Evolutionary conservation across 2,888 invertebrate species (phyloP), one percentile per base, ranked within the genome.

Genomic region (Agrotis ipsilon): DNA sequence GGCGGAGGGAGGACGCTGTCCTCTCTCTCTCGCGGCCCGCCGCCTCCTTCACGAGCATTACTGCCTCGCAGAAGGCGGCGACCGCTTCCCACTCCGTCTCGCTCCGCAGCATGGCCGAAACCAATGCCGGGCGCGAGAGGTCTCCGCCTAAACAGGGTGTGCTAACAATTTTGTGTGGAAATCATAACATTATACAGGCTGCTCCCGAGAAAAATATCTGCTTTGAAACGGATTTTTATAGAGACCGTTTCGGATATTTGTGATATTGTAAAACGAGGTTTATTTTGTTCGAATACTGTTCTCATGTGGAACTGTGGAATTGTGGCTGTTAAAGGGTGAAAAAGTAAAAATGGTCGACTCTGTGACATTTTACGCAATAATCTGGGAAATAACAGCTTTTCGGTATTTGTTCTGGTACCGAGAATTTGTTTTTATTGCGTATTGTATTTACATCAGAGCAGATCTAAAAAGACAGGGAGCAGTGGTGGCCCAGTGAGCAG

Each of bases 201-300:
- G 55, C 48, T 68, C 14, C 55, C 48, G 69, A 68, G 59, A 71
- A 71, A 82, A 77, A 65, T 80, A 81, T 77, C 74, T 70, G 67
- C 65, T 82, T 64, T 70, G 64, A 55, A 72, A 62, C 27, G 11
- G 57, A 52, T 60, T 61, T 72, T 78, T 71, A 78, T 72, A 32
- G 78, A 78, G 57, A 60, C 13, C 75, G 78, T 78, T 78, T 57
- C 51, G 70, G 55, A 66, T 78, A 81, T 81, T 71, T 78, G 74
- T 75, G 79, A 79, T 75, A 68, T 75, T 78, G 74, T 78, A 78
- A 71, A 82, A 75, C 67, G 60, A 75, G 60, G 67, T 75, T 82
- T 78, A 78, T 78, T 55, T 11, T 21, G 45, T 24, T 58, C 52
- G 46, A 18, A 52, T 58, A 45, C 59, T 68, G 55, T 68, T 67